These are phyloP conservation scores for Laodelphax striatellus DNA, from an alignment of 1,140 invertebrate genomes.

Conservation along the genomic window DNA sequence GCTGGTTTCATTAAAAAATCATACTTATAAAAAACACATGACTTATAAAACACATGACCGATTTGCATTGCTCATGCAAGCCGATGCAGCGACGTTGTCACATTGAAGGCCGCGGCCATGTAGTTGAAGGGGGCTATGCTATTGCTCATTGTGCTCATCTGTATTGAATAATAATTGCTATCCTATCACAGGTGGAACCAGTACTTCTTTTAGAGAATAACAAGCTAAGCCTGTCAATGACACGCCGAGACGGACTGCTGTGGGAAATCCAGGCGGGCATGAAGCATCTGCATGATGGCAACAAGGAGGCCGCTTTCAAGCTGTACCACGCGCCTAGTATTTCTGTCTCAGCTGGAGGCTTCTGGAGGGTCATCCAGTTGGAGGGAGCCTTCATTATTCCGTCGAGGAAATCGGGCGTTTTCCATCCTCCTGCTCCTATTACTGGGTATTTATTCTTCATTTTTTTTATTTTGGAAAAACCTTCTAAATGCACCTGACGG, in stretches of 20 bases:
- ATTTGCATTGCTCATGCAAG: no score
- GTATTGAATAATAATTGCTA: no score
- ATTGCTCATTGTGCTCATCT: no score
- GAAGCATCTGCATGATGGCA: slow-evolving; percentile 19
- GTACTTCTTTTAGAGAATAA: slow-evolving; percentile 19
- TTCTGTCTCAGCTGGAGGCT: slow-evolving; percentile 15
- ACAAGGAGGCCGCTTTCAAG: slow-evolving; percentile 23
- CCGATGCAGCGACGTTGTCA: no score
- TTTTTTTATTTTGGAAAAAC: no score
- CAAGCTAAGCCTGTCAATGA: slow-evolving; percentile 22
- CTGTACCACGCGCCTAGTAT: slow-evolving; percentile 22
- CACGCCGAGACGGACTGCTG: slow-evolving; percentile 19
- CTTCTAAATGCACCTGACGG: no score
- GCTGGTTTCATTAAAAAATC: no score
- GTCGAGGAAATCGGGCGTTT: slow-evolving; percentile 21
- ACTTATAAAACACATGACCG: no score
- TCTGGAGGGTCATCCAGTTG: slow-evolving; percentile 24
- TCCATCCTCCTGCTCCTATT: slow-evolving; percentile 21
- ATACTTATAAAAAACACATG: no score
- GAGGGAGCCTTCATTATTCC: slow-evolving; percentile 25
- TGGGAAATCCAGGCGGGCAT: slow-evolving; percentile 21
- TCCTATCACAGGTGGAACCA: slow-evolving; percentile 20
- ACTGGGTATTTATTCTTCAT: slow-evolving; percentile 16
- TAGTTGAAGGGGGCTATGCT: no score
- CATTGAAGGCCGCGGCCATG: no score